phyloP scores from a whole-genome alignment of 2,888 invertebrate genomes.

The Parnassius smintheus region DNA sequence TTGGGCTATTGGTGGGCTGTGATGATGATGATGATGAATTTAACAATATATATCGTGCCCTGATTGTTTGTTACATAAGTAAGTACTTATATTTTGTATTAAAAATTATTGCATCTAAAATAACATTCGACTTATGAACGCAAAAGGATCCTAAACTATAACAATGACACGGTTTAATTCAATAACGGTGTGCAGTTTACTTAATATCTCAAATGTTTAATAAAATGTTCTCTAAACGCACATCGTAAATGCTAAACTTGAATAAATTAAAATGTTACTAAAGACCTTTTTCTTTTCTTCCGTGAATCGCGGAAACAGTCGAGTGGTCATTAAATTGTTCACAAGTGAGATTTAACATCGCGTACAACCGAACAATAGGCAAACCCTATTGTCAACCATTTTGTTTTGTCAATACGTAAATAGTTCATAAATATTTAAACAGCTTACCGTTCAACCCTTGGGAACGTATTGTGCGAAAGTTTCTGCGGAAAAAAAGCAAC shows the following conservation, averaged over 20 bases:
- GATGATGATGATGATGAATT: too few relatives aligned
- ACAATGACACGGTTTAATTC: slow-evolving; percentile 5
- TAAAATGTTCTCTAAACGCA: not conserved
- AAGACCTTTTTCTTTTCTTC: slow-evolving; percentile 5
- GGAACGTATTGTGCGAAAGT: slow-evolving; percentile 39
- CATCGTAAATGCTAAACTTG: not conserved
- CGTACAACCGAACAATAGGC: slow-evolving; percentile 49
- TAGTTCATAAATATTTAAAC: slow-evolving; percentile 74
- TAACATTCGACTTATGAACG: slow-evolving; percentile 5
- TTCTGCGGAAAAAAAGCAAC: slow-evolving; percentile 24
- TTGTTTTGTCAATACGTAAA: slow-evolving; percentile 76
- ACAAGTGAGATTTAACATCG: slow-evolving; percentile 41
- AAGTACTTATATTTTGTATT: not conserved
- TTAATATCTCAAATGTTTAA: not conserved
- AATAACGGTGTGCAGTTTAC: not conserved
- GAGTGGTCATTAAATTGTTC: slow-evolving; percentile 62
- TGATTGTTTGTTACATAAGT: too few relatives aligned
- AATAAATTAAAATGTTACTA: not conserved
- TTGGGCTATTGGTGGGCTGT: too few relatives aligned
- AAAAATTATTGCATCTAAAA: not conserved
- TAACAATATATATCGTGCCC: too few relatives aligned
- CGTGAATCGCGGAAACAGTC: slow-evolving; percentile 56
- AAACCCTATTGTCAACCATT: slow-evolving; percentile 59
- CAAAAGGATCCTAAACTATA: slow-evolving; percentile 1
- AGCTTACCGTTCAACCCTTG: slow-evolving; percentile 59